A percentile compares a stretch with the other conserved stretches of the same genome.
Conservation (phyloP, 2,888 invertebrate genomes). For the Trissolcus brochymenae region DNA sequence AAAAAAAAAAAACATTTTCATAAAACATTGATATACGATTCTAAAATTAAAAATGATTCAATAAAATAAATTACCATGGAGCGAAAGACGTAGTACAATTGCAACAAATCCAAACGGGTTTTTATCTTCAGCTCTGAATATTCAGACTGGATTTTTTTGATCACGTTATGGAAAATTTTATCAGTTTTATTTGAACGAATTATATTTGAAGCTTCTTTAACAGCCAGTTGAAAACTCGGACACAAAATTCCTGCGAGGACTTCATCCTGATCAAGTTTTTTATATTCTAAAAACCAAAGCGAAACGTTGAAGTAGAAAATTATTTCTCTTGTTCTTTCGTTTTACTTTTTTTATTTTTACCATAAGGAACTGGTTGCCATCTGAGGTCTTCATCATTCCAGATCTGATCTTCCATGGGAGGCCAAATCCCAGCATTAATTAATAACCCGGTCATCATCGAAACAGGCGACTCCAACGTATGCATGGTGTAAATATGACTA, state of each 20-base stretch:
- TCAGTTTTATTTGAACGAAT: constrained; percentile 30
- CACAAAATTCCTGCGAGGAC: constrained; percentile 63
- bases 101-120: constrained; percentile 51
- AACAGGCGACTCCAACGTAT: constrained; percentile 84
- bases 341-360: constrained; percentile 30
- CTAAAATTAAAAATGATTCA: too few relatives aligned
- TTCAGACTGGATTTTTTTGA: too few relatives aligned
- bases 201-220: constrained; percentile 22
- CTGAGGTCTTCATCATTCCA: constrained; percentile 79
- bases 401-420: constrained; percentile 78
- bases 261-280: constrained; percentile 34
- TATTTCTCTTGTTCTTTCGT: neutral
- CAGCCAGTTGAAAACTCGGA: constrained; percentile 58
- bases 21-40: neutral
- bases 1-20: neutral
- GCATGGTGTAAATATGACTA: constrained; percentile 70
- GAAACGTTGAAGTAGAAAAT: neutral
- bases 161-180: too few relatives aligned
- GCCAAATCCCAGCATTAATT: constrained; percentile 83
- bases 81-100: constrained; percentile 53
- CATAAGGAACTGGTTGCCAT: constrained; percentile 84
- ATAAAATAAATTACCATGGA: constrained; percentile 39
- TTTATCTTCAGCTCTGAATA: constrained; percentile 52
- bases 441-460: constrained; percentile 86
- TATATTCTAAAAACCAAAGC: constrained; percentile 49